Evolutionary conservation across 2,797 vertebrate species (phyloP), one percentile per base, ranked within the genome.

Genomic region (Scolopax rusticola): DNA sequence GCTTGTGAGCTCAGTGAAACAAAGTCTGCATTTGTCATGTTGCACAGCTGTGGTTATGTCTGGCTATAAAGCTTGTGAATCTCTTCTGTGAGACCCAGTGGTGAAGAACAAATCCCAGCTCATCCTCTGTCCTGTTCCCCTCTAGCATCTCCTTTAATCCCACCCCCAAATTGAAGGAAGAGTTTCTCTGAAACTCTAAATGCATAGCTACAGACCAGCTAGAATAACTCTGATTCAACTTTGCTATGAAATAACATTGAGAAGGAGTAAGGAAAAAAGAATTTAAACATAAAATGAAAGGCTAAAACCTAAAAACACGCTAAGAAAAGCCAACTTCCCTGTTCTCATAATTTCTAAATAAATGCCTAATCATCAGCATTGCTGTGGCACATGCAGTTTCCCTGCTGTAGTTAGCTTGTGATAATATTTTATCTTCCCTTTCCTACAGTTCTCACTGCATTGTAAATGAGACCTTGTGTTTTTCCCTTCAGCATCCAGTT

Each of bases 401-500:
- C 38, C 45, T 67, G 33, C 63, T 65, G 47, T 24, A 77, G 24
- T 64, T 91, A 89, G 28, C 56, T 57, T 73, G 63, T 54, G 89
- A 32, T 63, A 88, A 77, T 91, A 53, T 75, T 85, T 94, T 80
- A 87, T 63, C 33, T 28, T 77, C 4, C 32, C 20, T 91, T 87
- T 86, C 56, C 82, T 65, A 33, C 27, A 21, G 60, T 73, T 59
- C 74, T 92, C 54, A 24, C 82, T 92, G 76, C 53, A 57, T 74
- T 92, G 92, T 89, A 95, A 95, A 95, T 61, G 60, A 94, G 48
- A 75, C 33, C n/a, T 77, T 69, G 45, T 59, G 15, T 84, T 96
- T 91, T 83, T 50, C 77, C 63, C 51, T 86, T 82, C 40, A 80
- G 75, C 80, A 67, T 89, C 80, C 45, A 28, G 87, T 88, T 91